Evolutionary conservation across 2,113 vertebrate species (phyloP), one percentile per base, ranked within the genome.

Genomic region (Pluvianellus socialis): DNA sequence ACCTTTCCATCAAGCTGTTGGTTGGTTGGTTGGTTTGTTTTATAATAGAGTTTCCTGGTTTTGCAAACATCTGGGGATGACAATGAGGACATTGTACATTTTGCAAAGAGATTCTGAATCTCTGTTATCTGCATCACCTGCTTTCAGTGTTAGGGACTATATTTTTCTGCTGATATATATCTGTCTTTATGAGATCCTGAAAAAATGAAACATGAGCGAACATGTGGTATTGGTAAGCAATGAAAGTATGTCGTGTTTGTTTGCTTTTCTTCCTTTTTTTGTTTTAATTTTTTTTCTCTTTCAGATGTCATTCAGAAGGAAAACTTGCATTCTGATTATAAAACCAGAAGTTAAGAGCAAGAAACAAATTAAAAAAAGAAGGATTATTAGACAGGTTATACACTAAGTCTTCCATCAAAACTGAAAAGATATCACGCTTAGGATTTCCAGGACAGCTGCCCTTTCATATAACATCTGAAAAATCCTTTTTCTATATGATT

Each of bases 121-220:
- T 92, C 85, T 92, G 61, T 95, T 97, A 93, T 84, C 79, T 96
- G 86, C 85, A 94, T 82, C 91, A 95, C 86, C 97, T 96, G 90
- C 58, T 98, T 96, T 92, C 89, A 98, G 70, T 86, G 77, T 85
- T 85, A 91, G 70, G 63, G 97, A 97, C 68, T 92, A 55, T 77
- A 88, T 95, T 97, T 97, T 97, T 92, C 83, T 97, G 80, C 49
- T 88, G 76, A 95, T 93, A 72, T 27, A 53, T 94, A 90, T 87
- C 74, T 89, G 50, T 92, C 68, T 92, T 94, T 96, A 96, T 85
- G 65, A 91, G 74, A 96, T 92, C n/a, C 68, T 83, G 55, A 79
- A 93, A 86, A 97, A 97, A 93, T 33, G 20, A 96, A 96, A 95
- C 17, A 35, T 66, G 66, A 91, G 95, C 4, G 12, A 50, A 93